A percentile compares a stretch with the other conserved stretches of the same genome.
phyloP scores from a whole-genome alignment of 2,888 invertebrate species.

The Parapristionchus giblindavisi region DNA sequence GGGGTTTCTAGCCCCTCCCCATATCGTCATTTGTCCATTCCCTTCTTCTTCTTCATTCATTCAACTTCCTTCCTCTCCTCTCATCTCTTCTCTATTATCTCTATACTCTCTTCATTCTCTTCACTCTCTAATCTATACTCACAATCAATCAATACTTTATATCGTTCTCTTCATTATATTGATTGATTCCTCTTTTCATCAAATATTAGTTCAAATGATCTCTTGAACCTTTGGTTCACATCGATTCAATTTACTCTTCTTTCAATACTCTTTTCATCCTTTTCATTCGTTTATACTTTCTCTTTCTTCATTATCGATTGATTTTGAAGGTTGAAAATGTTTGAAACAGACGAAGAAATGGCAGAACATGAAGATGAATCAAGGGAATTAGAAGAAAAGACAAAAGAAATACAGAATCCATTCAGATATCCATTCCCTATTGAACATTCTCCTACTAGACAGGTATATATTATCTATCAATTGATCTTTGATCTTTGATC shows the following conservation, averaged over 20 bases:
- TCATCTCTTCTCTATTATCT: neutral
- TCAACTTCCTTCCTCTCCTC: neutral
- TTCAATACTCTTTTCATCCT: neutral
- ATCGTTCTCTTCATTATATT: slow-evolving; percentile 8
- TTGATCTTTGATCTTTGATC: neutral
- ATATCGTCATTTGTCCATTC: slow-evolving; percentile 7
- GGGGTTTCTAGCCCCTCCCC: slow-evolving; percentile 8
- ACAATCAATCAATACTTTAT: slow-evolving; percentile 25
- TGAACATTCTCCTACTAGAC: slow-evolving; percentile 1
- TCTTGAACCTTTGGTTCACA: neutral
- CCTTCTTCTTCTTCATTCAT: neutral
- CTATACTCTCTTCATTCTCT: neutral
- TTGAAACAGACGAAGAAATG: slow-evolving; percentile 32
- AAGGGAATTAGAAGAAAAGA: neutral
- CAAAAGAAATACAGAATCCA: neutral
- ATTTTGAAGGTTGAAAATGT: slow-evolving; percentile 8
- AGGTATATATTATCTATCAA: neutral
- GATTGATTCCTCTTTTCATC: slow-evolving; percentile 3
- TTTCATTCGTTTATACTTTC: neutral
- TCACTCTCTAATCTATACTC: slow-evolving; percentile 26
- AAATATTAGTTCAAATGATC: neutral
- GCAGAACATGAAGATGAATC: slow-evolving; percentile 13
- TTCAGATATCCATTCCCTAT: slow-evolving; percentile 12
- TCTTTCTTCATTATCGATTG: neutral
- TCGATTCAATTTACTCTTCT: neutral